These are phyloP conservation scores for Nephrotoma flavescens DNA, from an alignment of 2,888 invertebrate genomes.

Conservation along the genomic window DNA sequence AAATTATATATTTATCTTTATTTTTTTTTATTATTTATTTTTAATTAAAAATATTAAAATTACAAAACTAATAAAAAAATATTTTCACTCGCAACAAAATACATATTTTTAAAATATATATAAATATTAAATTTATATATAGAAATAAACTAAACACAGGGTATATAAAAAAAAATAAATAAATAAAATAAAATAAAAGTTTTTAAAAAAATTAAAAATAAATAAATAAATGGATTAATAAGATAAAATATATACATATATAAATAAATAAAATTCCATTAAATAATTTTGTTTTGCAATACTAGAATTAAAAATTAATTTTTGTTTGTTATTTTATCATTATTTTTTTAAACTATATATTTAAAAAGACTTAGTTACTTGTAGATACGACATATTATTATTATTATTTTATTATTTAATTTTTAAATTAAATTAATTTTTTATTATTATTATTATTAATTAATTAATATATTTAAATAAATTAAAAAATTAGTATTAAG, in stretches of 20 bases:
- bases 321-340: neutral
- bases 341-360: neutral
- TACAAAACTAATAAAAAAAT: neutral
- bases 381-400: neutral
- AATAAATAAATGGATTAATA: neutral
- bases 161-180: neutral
- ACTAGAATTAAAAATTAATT: neutral
- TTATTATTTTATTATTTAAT: neutral
- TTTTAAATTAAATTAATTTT: neutral
- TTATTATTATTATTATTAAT: neutral
- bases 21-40: neutral
- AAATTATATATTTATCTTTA: neutral
- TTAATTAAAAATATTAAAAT: neutral
- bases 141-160: neutral
- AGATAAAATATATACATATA: neutral
- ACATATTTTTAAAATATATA: neutral
- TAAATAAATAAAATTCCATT: neutral
- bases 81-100: neutral
- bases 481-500: neutral
- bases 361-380: neutral
- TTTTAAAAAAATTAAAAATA: neutral
- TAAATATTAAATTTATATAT: neutral
- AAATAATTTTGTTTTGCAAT: neutral
- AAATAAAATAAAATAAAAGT: neutral
- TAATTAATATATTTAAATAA: neutral